These are phyloP conservation scores for Lithobius niger DNA, from an alignment of 1,140 invertebrate genomes.

Conservation along the genomic window DNA sequence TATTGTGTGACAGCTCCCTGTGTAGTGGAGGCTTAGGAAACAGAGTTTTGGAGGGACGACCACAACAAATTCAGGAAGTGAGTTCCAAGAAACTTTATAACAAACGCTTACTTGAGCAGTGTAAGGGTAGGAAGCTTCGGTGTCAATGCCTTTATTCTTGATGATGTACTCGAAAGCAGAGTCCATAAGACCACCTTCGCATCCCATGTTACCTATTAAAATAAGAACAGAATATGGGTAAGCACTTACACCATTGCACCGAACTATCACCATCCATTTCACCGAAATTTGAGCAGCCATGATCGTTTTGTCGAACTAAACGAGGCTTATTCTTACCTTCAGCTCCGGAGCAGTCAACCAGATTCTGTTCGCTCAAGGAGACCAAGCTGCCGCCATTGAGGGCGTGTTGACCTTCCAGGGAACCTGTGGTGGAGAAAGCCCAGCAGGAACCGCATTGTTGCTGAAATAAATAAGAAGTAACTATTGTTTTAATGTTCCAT, in stretches of 20 bases:
- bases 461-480: no score
- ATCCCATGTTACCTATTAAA: constrained; percentile 51
- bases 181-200: constrained; percentile 50
- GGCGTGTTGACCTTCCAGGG: constrained; percentile 17
- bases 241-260: no score
- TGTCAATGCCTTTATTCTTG: constrained; percentile 45
- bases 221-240: no score
- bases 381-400: constrained; percentile 19
- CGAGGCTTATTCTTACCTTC: constrained; percentile 39
- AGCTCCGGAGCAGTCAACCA: constrained; percentile 23
- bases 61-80: no score
- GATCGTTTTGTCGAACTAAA: no score
- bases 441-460: constrained; percentile 30
- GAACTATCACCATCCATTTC: no score
- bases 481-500: no score
- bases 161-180: constrained; percentile 49
- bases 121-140: constrained; percentile 40
- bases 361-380: constrained; percentile 19
- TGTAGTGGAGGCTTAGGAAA: no score
- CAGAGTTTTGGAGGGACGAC: no score
- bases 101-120: constrained; percentile 1
- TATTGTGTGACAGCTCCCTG: no score
- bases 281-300: no score
- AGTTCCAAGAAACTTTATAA: no score
- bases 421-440: constrained; percentile 26